These are phyloP conservation scores for Trissolcus japonicus DNA, from an alignment of 2,888 invertebrate genomes.

Conservation along the genomic window DNA sequence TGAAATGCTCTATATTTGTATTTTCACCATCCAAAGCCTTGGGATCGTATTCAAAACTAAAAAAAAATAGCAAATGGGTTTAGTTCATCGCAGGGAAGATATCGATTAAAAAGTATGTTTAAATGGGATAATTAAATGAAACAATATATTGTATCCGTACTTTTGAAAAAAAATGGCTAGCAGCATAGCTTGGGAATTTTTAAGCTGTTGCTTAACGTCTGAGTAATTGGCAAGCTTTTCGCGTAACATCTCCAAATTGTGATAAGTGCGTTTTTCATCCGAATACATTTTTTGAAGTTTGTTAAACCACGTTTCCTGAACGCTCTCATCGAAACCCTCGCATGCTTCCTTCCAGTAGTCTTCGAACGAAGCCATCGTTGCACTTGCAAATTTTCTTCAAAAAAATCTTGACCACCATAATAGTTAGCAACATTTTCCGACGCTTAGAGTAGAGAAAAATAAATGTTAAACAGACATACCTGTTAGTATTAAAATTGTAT, in stretches of 20 bases:
- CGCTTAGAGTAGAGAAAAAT: too few relatives aligned
- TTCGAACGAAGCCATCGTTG: conserved; percentile 70
- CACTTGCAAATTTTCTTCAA: conserved; percentile 11
- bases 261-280: conserved; percentile 77
- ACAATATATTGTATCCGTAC: conserved; percentile 67
- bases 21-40: conserved; percentile 78
- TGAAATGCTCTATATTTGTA: conserved; percentile 78
- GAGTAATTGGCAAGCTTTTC: conserved; percentile 77
- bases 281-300: conserved; percentile 74
- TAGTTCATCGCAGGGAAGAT: not conserved
- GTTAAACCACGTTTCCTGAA: conserved; percentile 74
- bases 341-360: conserved; percentile 74
- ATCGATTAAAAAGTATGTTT: not conserved
- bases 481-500: too few relatives aligned
- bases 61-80: conserved; percentile 47
- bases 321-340: conserved; percentile 67
- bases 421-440: not conserved
- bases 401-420: not conserved
- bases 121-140: not conserved
- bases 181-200: conserved; percentile 76
- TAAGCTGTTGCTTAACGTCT: conserved; percentile 75
- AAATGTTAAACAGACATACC: too few relatives aligned
- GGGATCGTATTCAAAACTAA: conserved; percentile 80
- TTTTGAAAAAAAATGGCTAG: conserved; percentile 79
- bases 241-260: conserved; percentile 77